Base-by-base conservation (phyloP, 2,888 invertebrate genomes). In the Spilarctia lutea region DNA sequence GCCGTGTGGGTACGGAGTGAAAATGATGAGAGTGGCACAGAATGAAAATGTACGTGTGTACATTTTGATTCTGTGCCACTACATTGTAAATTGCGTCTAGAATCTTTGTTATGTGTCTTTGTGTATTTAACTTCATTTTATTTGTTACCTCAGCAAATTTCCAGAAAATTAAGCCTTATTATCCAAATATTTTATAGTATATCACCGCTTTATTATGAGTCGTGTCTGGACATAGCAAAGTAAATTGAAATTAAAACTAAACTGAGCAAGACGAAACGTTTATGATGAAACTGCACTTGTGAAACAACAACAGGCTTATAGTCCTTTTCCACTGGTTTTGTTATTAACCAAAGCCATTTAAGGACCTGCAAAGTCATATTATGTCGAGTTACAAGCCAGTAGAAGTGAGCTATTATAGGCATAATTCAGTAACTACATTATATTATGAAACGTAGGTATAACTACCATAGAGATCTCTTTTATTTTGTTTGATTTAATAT, bases 231-330 rank as follows among this genome's bases (percentile, higher is more conserved):
- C 94, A 94, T 87, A 85, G 89, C 86, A 85, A 84, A 85, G 91
- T 88, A 90, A 92, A 93, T 92, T 93, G 90, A 93, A 93, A 94
- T 94, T 94, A 94, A 94, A 94, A 93, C 91, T 91, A 89, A 92
- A 88, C 89, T 84, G 87, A 89, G 88, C 86, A 90, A 91, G 91
- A 89, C 88, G 86, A 82, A 82, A 87, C 85, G 81, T 90, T 92
- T 92, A 89, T 89, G 83, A 86, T 87, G 88, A 87, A 91, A 93
- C 92, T 74, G 87, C 87, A 86, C 89, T 92, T 92, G 90, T 88
- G 92, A 89, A 93, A 92, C 81, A 70, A 75, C 77, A 81, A 65
- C 66, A 68, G 56, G 71, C 73, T 85, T 79, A 82, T 85, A 65
- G 72, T 75, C 65, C 60, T 73, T 76, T 83, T 81, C 73, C 70